Evolutionary conservation across 2,797 vertebrate species (phyloP).

Genomic region (Australoheros facetus): DNA sequence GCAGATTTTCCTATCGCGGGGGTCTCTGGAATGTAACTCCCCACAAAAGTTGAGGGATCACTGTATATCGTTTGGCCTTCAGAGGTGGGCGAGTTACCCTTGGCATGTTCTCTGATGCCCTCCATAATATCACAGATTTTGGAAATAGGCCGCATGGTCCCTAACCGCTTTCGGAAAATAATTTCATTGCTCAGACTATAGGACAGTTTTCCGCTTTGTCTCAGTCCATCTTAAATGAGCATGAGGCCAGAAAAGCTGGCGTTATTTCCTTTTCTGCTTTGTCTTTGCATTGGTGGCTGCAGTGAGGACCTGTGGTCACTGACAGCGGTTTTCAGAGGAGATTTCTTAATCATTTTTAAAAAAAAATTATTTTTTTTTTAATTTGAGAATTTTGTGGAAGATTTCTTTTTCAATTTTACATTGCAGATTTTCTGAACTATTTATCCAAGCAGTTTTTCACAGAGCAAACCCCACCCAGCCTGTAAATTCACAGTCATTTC

Average conservation of each 20-base stretch:
- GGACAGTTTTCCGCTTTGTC: neutral
- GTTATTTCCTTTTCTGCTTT: neutral
- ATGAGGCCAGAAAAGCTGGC: neutral
- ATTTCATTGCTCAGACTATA: neutral
- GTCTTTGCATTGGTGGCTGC: neutral
- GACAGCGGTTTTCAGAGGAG: neutral
- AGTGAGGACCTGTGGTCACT: neutral
- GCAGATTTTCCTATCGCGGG: no score
- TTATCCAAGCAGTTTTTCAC: neutral
- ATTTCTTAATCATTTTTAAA: neutral
- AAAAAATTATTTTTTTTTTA: no score
- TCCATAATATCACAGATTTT: neutral
- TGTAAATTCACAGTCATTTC: neutral
- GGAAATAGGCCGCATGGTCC: neutral
- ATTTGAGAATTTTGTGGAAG: neutral
- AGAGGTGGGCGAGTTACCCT: neutral
- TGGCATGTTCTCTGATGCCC: neutral
- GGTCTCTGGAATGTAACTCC: no score
- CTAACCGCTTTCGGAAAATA: neutral
- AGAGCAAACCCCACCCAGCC: neutral
- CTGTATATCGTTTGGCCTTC: neutral
- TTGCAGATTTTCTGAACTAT: neutral
- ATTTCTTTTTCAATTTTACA: rapidly evolving
- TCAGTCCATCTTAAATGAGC: neutral
- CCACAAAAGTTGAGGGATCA: no score